Conservation (phyloP, 1,140 invertebrate species). For the Hirudo medicinalis region DNA sequence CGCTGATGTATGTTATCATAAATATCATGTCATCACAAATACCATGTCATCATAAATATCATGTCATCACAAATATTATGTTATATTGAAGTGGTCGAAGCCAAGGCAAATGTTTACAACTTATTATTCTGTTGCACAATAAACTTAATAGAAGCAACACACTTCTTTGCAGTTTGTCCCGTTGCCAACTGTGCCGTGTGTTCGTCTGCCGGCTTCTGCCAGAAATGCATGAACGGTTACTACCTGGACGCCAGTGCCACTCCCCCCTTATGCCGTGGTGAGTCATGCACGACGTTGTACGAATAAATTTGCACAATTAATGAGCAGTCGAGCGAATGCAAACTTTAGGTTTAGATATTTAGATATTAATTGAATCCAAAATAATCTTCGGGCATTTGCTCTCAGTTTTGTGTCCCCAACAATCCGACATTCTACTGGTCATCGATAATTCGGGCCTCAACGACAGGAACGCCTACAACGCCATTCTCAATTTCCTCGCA, state of each 20-base stretch:
- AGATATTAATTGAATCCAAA: too few relatives aligned
- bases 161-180: background rate
- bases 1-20: too few relatives aligned
- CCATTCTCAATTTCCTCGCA: background rate
- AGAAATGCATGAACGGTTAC: background rate
- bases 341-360: too few relatives aligned
- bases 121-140: too few relatives aligned
- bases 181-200: background rate
- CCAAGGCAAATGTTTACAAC: too few relatives aligned
- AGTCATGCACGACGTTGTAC: background rate
- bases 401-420: background rate
- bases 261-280: background rate
- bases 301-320: too few relatives aligned
- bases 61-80: too few relatives aligned
- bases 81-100: too few relatives aligned
- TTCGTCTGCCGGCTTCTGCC: background rate
- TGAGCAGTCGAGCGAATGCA: too few relatives aligned
- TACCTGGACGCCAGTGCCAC: background rate
- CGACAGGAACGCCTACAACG: background rate
- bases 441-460: conserved; percentile 5
- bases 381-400: background rate
- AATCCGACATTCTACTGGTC: background rate
- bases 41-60: too few relatives aligned
- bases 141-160: too few relatives aligned
- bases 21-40: too few relatives aligned